Base-by-base conservation (phyloP, 2,888 invertebrate genomes). In the Xanthostigma xanthostigma region DNA sequence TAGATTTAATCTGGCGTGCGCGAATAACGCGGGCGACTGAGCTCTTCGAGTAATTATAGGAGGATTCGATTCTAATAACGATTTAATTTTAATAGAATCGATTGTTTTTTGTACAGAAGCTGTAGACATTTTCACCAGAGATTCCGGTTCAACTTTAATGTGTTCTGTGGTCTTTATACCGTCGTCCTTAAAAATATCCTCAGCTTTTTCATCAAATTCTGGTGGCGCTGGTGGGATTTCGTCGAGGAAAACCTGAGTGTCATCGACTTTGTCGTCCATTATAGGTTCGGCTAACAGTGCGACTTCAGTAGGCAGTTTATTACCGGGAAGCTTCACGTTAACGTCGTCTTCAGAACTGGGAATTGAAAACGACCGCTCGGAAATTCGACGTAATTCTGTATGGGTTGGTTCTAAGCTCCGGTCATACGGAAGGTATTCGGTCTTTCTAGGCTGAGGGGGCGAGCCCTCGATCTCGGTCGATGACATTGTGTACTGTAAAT, bases 391-490 rank as follows among this genome's bases (percentile, higher is more conserved):
- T 34, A 84, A 61, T 59, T 84, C 83, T 2, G 79, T 78, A 9
- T 78, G 76, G 52, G 75, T 71, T 6, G 75, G 77, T 59, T 82
- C 82, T 3, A 81, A 66, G 43, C 77, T 72, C 57, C 78, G 75
- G 50, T 66, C 65, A 45, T 55, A 58, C 36, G 73, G 73, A 55
- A 79, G 74, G 57, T 80, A 79, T 51, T 81, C 79, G 53, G 77
- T 79, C 55, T 81, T 79, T 8, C 83, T 69, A 54, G 81, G 81
- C 55, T 81, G 81, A 1, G 83, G 83, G 1, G 83, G 83, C 0
- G 83, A 84, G 1, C 83, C 83, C 64, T 84, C 83, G 8, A 84
- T 81, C 71, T 84, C 83, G 0, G 83, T 84, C 0, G 83, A 83
- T 55, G 82, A 83, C 83, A 84, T 83, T 1, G 68, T 67, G 50